Evolutionary conservation across 2,113 vertebrate species (phyloP).

Genomic region (Patagioenas fasciata): DNA sequence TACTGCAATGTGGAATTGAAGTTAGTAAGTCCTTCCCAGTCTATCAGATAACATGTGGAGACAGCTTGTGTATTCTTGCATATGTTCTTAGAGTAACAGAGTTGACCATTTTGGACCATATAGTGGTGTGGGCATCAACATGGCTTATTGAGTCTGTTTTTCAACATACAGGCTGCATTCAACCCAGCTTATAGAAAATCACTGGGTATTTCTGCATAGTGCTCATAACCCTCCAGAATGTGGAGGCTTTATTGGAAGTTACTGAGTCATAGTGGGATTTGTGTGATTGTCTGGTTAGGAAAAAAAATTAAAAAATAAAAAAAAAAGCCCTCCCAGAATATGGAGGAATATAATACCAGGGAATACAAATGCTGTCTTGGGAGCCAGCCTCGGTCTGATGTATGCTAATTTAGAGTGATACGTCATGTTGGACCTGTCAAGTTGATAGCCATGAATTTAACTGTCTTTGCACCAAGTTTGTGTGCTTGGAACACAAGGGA

Average conservation of each 20-base stretch:
- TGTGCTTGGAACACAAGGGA: background rate
- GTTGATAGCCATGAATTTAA: background rate
- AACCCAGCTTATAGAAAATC: background rate
- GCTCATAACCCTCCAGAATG: background rate
- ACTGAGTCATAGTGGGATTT: background rate
- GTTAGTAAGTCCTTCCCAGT: background rate
- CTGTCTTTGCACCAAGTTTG: background rate
- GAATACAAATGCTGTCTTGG: background rate
- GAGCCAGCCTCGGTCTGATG: background rate
- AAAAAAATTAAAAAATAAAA: background rate
- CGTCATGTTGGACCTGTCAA: background rate
- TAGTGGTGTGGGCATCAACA: background rate
- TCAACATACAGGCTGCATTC: background rate
- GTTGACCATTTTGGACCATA: background rate
- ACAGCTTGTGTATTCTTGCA: background rate
- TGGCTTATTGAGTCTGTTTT: background rate
- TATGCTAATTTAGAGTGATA: background rate
- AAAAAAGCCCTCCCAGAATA: background rate
- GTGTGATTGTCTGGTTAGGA: background rate
- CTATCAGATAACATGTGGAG: background rate
- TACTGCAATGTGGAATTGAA: background rate
- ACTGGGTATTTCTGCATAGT: background rate
- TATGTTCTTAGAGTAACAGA: background rate
- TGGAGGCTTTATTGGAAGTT: background rate
- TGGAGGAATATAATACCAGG: too few relatives aligned